Evolutionary conservation across 2,797 vertebrate genomes (phyloP).

Genomic region (Melanotaenia nigrans): DNA sequence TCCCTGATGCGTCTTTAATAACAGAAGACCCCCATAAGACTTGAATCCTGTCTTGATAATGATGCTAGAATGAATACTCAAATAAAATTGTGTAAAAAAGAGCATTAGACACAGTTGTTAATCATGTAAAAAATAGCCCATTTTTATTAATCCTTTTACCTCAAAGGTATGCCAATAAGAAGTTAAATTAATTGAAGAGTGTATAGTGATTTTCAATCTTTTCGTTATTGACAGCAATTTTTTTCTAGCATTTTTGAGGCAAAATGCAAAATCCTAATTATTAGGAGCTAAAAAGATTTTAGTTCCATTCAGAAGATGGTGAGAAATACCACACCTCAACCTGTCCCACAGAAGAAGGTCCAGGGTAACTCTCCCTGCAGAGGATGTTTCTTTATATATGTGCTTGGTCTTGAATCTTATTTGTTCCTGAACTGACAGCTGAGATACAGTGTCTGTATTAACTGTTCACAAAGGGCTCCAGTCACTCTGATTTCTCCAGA

Average conservation of each 20-base stretch:
- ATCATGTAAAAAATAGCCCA: not conserved
- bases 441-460: not conserved
- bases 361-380: not conserved
- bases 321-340: not conserved
- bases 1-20: slow-evolving; percentile 57
- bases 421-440: not conserved
- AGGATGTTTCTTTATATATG: not conserved
- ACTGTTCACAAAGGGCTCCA: not conserved
- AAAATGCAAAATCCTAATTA: not conserved
- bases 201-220: not conserved
- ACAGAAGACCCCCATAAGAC: slow-evolving; percentile 29
- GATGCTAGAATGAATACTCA: slow-evolving; percentile 26
- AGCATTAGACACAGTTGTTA: not conserved
- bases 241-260: not conserved
- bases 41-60: slow-evolving; percentile 25
- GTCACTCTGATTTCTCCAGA: not conserved
- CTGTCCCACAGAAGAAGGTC: not conserved
- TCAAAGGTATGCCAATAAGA: not conserved
- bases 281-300: not conserved
- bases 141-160: not conserved
- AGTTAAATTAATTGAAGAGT: not conserved
- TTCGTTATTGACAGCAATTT: not conserved
- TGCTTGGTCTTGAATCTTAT: not conserved
- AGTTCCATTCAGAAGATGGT: not conserved
- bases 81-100: slow-evolving; percentile 38